These are phyloP conservation scores for Poecilia wingei DNA, from an alignment of 2,797 vertebrate species.

Conservation along the genomic window DNA sequence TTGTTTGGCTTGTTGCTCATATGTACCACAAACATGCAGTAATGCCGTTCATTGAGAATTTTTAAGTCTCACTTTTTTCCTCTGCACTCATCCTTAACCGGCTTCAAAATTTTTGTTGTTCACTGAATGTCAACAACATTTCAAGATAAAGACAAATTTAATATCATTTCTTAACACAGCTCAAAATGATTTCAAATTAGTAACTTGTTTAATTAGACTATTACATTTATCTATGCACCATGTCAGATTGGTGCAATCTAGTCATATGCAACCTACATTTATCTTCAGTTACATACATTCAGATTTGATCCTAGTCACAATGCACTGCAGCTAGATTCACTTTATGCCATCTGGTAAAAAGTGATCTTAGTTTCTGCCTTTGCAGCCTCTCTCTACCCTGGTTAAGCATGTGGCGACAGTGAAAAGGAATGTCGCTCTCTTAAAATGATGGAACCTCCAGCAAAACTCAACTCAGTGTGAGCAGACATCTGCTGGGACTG, in stretches of 20 bases:
- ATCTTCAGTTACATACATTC: not conserved
- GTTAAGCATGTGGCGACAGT: not conserved
- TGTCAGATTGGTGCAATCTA: not conserved
- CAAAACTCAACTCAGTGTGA: not conserved
- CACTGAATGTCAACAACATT: not conserved
- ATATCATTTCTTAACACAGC: not conserved
- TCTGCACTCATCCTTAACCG: no score
- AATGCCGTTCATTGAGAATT: not conserved
- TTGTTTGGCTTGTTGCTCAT: no score
- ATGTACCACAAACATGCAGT: not conserved
- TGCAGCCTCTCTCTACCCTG: not conserved
- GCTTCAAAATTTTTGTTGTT: not conserved
- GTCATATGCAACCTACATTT: not conserved
- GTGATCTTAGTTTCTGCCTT: not conserved
- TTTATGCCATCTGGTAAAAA: not conserved
- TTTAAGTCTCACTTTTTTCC: conserved; percentile 16
- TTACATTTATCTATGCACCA: not conserved
- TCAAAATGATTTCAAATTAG: not conserved
- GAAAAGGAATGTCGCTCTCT: not conserved
- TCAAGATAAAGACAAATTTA: not conserved
- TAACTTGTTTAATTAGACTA: not conserved
- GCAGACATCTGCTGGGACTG: not conserved
- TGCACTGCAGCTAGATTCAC: not conserved
- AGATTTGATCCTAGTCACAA: not conserved
- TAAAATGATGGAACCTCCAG: not conserved